Percentiles rank a stretch among this genome's conserved stretches.
These are phyloP conservation scores for Drymonia ruficornis DNA, from an alignment of 2,888 invertebrate species.

Conservation along the genomic window DNA sequence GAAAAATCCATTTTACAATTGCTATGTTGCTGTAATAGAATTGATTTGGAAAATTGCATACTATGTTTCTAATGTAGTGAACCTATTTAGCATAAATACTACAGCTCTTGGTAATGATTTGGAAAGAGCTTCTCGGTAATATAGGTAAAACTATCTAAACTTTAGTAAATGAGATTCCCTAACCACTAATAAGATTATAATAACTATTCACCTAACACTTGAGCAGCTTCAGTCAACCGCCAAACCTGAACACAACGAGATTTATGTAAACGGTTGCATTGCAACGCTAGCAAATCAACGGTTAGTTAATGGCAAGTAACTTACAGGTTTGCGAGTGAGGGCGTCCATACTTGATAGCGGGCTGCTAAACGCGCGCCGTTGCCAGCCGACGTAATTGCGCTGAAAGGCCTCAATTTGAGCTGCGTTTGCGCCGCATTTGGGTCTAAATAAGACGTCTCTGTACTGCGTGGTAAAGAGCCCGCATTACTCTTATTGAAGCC, in stretches of 20 bases:
- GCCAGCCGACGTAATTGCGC: conserved; percentile 71
- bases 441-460: conserved; percentile 81
- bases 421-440: conserved; percentile 71
- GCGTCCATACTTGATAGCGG: conserved; percentile 65
- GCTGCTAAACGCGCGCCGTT: conserved; percentile 67
- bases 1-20: conserved; percentile 30
- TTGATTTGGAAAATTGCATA: conserved; percentile 11
- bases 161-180: too few species aligned
- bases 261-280: conserved; percentile 17
- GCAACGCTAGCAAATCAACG: conserved; percentile 23
- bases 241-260: not conserved
- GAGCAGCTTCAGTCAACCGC: not conserved
- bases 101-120: too few species aligned
- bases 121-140: too few species aligned
- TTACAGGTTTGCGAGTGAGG: conserved; percentile 48
- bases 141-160: too few species aligned
- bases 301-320: conserved; percentile 52
- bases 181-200: too few species aligned
- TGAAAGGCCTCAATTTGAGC: conserved; percentile 80
- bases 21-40: conserved; percentile 23
- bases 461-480: conserved; percentile 75
- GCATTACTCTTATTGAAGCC: conserved; percentile 80
- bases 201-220: not conserved
- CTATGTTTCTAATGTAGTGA: not conserved
- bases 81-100: too few species aligned